These are phyloP conservation scores for Spodoptera frugiperda DNA, from an alignment of 1,140 invertebrate species.

Conservation along the genomic window DNA sequence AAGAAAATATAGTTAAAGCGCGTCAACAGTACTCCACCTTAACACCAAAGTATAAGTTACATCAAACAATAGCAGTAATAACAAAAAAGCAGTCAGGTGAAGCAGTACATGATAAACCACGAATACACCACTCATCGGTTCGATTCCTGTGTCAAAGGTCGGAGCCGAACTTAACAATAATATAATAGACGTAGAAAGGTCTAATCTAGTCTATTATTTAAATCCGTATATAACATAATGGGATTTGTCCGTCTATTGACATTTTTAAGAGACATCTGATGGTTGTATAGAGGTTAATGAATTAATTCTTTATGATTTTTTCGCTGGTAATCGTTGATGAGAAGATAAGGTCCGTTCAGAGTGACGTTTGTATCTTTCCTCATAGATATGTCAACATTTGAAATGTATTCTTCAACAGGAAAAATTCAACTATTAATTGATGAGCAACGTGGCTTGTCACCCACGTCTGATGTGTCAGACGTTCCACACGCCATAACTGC, in stretches of 20 bases:
- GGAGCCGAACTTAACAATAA: constrained; percentile 22
- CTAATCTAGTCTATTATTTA: constrained; percentile 49
- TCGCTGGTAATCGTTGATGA: constrained; percentile 33
- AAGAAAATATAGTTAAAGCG: too few species aligned
- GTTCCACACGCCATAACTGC: too few species aligned
- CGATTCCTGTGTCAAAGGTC: constrained; percentile 38
- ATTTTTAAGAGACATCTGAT: constrained; percentile 47
- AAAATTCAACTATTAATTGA: too few species aligned
- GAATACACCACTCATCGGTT: constrained; percentile 37
- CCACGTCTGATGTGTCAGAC: too few species aligned
- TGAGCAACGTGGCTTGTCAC: too few species aligned
- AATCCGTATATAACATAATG: constrained; percentile 46
- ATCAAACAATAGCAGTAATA: constrained; percentile 48
- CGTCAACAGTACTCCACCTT: constrained; percentile 29
- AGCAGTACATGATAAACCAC: constrained; percentile 32
- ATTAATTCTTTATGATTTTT: constrained; percentile 38
- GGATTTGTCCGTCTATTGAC: constrained; percentile 43
- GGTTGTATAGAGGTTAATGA: constrained; percentile 44
- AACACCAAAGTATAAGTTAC: constrained; percentile 29
- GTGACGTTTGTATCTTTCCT: background rate
- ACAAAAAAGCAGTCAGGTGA: constrained; percentile 46
- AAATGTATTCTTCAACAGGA: too few species aligned
- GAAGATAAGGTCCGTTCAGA: background rate
- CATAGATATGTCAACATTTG: constrained; percentile 6
- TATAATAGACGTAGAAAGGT: constrained; percentile 37